These are phyloP conservation scores for Cacoxenus indagator DNA, from an alignment of 2,888 invertebrate genomes.

Conservation along the genomic window DNA sequence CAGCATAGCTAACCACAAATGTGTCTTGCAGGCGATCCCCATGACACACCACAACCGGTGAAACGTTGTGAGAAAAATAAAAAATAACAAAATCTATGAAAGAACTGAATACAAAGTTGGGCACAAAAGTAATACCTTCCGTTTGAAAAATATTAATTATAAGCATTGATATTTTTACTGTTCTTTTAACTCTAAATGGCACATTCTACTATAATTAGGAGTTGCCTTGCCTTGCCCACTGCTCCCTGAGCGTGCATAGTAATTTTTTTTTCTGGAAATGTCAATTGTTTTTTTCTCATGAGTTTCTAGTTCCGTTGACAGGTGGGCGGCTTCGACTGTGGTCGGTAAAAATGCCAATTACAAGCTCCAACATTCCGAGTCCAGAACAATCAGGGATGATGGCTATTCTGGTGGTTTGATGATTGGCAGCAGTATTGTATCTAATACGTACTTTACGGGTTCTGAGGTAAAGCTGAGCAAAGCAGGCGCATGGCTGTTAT, in stretches of 20 bases:
- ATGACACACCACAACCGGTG: no score
- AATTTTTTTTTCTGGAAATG: no score
- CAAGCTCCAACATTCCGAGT: not conserved
- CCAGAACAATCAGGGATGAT: not conserved
- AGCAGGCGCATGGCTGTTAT: no score
- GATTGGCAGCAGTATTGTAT: no score
- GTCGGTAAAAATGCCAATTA: not conserved
- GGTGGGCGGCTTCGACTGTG: not conserved
- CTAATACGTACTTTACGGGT: no score
- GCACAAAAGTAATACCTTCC: slow-evolving; percentile 45
- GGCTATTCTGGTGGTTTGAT: no score
- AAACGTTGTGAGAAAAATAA: no score
- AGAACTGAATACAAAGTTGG: slow-evolving; percentile 17
- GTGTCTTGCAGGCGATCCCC: no score
- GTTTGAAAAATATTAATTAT: slow-evolving; percentile 56
- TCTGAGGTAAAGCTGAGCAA: no score
- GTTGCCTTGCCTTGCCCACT: not conserved
- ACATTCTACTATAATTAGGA: not conserved
- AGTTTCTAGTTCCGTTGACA: not conserved
- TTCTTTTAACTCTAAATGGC: not conserved
- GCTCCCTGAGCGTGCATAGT: no score
- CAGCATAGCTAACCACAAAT: no score
- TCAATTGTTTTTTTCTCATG: not conserved
- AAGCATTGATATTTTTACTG: slow-evolving; percentile 15
- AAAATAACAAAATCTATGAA: no score